Conservation (phyloP, 2,113 vertebrate species). For the Muntiacus muntjak region DNA sequence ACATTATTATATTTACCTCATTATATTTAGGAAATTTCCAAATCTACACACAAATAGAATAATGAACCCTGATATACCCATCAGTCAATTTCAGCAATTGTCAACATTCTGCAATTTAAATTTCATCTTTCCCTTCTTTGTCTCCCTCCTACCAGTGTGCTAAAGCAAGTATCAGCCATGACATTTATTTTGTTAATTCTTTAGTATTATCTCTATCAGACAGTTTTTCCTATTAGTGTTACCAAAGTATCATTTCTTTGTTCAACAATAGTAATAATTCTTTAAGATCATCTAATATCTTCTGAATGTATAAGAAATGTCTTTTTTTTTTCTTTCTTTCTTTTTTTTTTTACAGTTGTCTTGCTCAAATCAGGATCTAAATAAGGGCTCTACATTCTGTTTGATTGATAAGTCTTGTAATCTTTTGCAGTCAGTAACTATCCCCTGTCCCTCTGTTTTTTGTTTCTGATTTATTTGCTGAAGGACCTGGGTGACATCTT, state of each 20-base stretch:
- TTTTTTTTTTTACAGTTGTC: not conserved
- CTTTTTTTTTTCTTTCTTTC: not conserved
- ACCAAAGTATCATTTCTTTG: not conserved
- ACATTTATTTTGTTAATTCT: not conserved
- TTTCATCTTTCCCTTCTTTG: not conserved
- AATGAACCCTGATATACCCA: not conserved
- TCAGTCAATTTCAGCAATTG: not conserved
- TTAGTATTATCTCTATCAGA: not conserved
- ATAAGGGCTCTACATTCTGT: not conserved
- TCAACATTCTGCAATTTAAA: not conserved
- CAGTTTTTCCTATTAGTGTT: not conserved
- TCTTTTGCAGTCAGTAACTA: not conserved
- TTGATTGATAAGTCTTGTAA: not conserved
- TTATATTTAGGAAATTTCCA: not conserved
- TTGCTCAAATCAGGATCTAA: not conserved
- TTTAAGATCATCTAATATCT: conserved; percentile 24
- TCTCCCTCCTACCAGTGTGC: not conserved
- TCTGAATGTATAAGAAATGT: not conserved
- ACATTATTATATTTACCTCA: not conserved
- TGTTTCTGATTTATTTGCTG: conserved; percentile 28
- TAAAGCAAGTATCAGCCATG: not conserved
- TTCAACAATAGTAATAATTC: not conserved
- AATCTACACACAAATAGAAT: not conserved
- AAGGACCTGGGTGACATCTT: not conserved
- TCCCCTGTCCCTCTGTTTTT: not conserved